These are phyloP conservation scores for Limnephilus auricula DNA, from an alignment of 2,888 invertebrate genomes.

Conservation along the genomic window DNA sequence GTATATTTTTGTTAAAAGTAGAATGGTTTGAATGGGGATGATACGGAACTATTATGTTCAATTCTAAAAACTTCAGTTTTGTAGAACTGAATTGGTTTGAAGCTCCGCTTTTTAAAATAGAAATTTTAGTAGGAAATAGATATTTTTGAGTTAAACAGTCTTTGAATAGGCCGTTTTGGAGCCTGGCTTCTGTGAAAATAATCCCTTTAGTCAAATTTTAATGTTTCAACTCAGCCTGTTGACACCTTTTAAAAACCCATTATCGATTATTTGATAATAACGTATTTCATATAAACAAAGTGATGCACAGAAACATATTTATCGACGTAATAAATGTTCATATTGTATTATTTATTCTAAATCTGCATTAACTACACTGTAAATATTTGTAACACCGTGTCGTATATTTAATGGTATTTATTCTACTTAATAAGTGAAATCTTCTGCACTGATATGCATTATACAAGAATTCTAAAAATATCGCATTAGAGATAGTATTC, in stretches of 20 bases:
- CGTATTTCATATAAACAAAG: not conserved
- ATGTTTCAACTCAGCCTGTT: not conserved
- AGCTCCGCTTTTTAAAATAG: not conserved
- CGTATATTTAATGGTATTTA: slow-evolving; percentile 34
- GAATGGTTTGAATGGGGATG: not conserved
- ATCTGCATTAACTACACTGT: slow-evolving; percentile 50
- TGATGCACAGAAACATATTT: not conserved
- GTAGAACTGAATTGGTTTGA: not conserved
- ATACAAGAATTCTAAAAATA: slow-evolving; percentile 36
- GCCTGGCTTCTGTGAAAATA: not conserved
- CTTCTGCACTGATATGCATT: slow-evolving; percentile 37
- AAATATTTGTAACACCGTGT: slow-evolving; percentile 57
- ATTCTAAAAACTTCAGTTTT: not conserved
- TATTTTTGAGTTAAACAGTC: not conserved
- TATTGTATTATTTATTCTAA: not conserved
- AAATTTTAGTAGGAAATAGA: not conserved
- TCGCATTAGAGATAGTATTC: not conserved
- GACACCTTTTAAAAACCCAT: not conserved
- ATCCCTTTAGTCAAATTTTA: not conserved
- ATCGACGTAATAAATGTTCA: not conserved
- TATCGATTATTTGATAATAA: not conserved
- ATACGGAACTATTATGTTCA: not conserved
- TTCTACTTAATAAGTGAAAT: slow-evolving; percentile 36
- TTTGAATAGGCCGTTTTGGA: not conserved
- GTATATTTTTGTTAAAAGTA: not conserved